Evolutionary conservation across 2,113 vertebrate genomes (phyloP).

Genomic region (Fukomys damarensis): DNA sequence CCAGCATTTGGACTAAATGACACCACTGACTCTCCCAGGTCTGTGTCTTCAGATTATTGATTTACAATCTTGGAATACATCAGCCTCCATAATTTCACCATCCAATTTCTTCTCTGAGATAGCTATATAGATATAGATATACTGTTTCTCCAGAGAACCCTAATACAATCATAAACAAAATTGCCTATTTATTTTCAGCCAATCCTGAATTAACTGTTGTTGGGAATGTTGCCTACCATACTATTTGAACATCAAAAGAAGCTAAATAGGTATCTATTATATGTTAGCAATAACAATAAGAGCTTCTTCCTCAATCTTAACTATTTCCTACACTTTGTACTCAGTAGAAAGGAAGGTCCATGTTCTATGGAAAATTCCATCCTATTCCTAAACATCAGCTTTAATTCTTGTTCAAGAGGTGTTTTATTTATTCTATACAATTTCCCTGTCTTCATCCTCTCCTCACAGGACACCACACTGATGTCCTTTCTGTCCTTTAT

Average conservation of each 20-base stretch:
- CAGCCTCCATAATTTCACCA: not conserved
- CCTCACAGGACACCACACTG: not conserved
- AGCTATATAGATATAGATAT: not conserved
- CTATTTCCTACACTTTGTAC: not conserved
- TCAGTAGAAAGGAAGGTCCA: not conserved
- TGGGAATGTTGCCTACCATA: not conserved
- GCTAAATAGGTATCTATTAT: not conserved
- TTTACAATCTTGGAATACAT: not conserved
- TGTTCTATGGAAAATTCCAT: not conserved
- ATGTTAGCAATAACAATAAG: not conserved
- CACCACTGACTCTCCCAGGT: not conserved
- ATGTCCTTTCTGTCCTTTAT: not conserved
- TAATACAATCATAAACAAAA: constrained; percentile 20
- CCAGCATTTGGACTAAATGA: not conserved
- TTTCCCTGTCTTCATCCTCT: constrained; percentile 34
- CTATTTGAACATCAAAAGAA: constrained; percentile 39
- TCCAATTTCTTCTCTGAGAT: not conserved
- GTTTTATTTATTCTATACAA: constrained; percentile 9
- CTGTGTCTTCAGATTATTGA: not conserved
- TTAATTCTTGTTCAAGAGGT: not conserved
- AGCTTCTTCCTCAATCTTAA: not conserved
- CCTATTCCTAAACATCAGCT: not conserved
- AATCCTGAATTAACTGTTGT: not conserved
- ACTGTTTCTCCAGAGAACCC: not conserved
- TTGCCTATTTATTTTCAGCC: not conserved